phyloP scores from a whole-genome alignment of 2,888 invertebrate species.

The Drosophila neotestacea region DNA sequence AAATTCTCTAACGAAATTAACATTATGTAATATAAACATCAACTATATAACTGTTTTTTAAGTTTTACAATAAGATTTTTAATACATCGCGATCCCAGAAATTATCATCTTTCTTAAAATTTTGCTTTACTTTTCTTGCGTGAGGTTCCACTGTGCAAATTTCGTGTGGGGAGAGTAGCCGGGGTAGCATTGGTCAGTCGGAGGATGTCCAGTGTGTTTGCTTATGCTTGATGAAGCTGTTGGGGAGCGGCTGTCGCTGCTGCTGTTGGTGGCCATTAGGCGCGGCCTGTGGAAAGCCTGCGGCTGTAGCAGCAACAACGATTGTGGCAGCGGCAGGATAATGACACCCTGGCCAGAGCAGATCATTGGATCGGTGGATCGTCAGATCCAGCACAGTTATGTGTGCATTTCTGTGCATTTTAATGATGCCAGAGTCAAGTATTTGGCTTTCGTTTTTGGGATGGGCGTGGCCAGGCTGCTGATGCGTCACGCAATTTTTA shows the following conservation, averaged over 20 bases:
- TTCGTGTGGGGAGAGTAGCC: constrained; percentile 20
- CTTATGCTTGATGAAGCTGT: constrained; percentile 78
- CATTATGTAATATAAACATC: too few species aligned
- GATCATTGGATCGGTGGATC: constrained; percentile 5
- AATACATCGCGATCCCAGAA: too few species aligned
- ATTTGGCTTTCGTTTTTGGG: constrained; percentile 54
- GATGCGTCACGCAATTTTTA: constrained; percentile 74
- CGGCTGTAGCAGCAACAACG: constrained; percentile 31
- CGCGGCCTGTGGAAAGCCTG: constrained; percentile 61
- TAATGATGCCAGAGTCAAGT: constrained; percentile 50
- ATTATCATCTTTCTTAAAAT: not conserved
- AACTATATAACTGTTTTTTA: too few species aligned
- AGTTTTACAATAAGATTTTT: too few species aligned
- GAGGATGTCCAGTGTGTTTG: constrained; percentile 67
- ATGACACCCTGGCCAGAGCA: constrained; percentile 48
- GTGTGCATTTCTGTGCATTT: constrained; percentile 41
- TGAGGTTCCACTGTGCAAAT: constrained; percentile 32
- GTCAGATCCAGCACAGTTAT: constrained; percentile 51
- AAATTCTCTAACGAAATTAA: too few species aligned
- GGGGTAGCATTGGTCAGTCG: constrained; percentile 55
- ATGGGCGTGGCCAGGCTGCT: constrained; percentile 61
- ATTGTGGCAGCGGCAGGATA: constrained; percentile 48
- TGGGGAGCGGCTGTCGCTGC: constrained; percentile 62
- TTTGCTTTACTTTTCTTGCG: not conserved
- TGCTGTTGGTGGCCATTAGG: constrained; percentile 77